Conservation (phyloP, 1,140 invertebrate genomes). For the Asobara japonica region DNA sequence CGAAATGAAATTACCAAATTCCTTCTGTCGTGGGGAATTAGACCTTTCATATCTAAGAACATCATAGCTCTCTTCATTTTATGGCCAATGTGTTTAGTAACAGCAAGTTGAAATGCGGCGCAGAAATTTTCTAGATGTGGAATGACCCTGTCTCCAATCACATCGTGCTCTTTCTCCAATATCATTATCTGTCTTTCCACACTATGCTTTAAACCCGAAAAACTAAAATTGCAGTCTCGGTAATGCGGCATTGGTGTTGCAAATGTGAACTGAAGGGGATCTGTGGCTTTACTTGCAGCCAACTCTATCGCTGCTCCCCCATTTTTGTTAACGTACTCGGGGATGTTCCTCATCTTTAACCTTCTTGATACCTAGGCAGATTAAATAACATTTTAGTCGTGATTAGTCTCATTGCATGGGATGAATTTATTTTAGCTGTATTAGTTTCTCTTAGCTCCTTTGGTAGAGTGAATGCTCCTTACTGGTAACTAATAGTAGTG, state of each 20-base stretch:
- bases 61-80: slow-evolving; percentile 85
- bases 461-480: too few relatives aligned
- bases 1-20: slow-evolving; percentile 68
- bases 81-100: slow-evolving; percentile 83
- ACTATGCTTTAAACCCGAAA: slow-evolving; percentile 77
- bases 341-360: slow-evolving; percentile 84
- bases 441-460: too few relatives aligned
- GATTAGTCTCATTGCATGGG: too few relatives aligned
- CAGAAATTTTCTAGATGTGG: slow-evolving; percentile 86
- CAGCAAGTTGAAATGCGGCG: slow-evolving; percentile 81
- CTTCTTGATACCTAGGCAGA: slow-evolving; percentile 77
- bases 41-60: slow-evolving; percentile 72
- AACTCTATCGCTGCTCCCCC: slow-evolving; percentile 89
- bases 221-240: slow-evolving; percentile 86
- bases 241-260: slow-evolving; percentile 69
- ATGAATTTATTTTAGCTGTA: too few relatives aligned
- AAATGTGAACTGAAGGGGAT: slow-evolving; percentile 77
- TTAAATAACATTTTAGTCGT: too few relatives aligned
- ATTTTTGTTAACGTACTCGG: slow-evolving; percentile 75
- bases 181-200: slow-evolving; percentile 66
- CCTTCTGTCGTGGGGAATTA: slow-evolving; percentile 70
- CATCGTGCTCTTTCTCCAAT: slow-evolving; percentile 72
- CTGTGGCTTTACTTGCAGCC: slow-evolving; percentile 75
- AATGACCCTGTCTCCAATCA: slow-evolving; percentile 75
- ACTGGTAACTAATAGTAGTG: too few relatives aligned